phyloP scores from a whole-genome alignment of 2,797 vertebrate species.

The Danionella dracula region DNA sequence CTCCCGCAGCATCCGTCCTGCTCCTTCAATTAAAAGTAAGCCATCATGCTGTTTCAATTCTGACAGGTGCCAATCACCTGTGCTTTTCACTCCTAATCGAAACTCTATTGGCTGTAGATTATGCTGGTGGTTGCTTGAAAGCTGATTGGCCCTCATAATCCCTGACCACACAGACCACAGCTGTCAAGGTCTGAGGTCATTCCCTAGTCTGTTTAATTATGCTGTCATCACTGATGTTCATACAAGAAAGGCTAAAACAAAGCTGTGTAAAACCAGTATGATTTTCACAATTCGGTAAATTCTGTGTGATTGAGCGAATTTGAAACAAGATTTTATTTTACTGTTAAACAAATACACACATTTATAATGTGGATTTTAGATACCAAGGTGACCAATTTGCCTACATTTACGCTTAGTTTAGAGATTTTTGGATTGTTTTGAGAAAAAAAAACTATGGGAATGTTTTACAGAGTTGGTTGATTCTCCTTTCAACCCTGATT shows the following conservation, averaged over 20 bases:
- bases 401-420: too few relatives aligned
- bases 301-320: too few relatives aligned
- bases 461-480: too few relatives aligned
- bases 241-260: background rate
- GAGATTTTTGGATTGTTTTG: too few relatives aligned
- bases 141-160: background rate
- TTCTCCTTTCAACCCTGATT: too few relatives aligned
- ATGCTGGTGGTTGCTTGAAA: background rate
- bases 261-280: too few relatives aligned
- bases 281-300: too few relatives aligned
- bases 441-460: too few relatives aligned
- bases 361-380: too few relatives aligned
- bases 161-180: background rate
- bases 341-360: too few relatives aligned
- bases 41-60: background rate
- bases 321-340: too few relatives aligned
- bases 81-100: background rate
- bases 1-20: conserved; percentile 70
- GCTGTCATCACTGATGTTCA: conserved; percentile 9
- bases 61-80: background rate
- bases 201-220: conserved; percentile 28
- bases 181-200: conserved; percentile 26
- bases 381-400: too few relatives aligned
- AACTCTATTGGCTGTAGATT: background rate
- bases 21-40: conserved; percentile 74